Evolutionary conservation across 2,113 vertebrate genomes (phyloP).

Genomic region (Strix aluco): DNA sequence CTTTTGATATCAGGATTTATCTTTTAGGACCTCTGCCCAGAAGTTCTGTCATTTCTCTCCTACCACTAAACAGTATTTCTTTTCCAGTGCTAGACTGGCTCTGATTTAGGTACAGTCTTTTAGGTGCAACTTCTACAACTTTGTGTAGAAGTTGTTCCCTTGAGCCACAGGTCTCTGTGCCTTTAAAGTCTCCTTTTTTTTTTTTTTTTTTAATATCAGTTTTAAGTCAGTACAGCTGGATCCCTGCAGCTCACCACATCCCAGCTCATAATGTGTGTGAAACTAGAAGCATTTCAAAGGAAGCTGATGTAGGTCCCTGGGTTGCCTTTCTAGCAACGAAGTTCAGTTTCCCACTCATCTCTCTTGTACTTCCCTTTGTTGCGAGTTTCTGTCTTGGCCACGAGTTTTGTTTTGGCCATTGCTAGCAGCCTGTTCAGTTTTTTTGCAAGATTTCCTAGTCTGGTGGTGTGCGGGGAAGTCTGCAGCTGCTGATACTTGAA

Average conservation of each 20-base stretch:
- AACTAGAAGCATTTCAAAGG: constrained; percentile 19
- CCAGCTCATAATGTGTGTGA: not conserved
- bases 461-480: not conserved
- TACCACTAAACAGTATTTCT: not conserved
- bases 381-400: constrained; percentile 23
- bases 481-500: not conserved
- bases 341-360: not conserved
- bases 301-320: not conserved
- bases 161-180: not conserved
- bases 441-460: not conserved
- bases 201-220: not conserved
- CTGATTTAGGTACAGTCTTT: not conserved
- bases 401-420: not conserved
- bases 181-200: not conserved
- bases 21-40: not conserved
- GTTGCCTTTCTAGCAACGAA: constrained; percentile 57
- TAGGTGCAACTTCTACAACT: not conserved
- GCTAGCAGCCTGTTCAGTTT: not conserved
- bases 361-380: constrained; percentile 23
- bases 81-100: not conserved
- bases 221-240: not conserved
- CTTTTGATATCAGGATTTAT: not conserved
- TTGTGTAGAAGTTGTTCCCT: not conserved
- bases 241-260: not conserved
- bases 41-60: not conserved